Conservation (phyloP, 2,113 vertebrate genomes). For the Tapirus terrestris region DNA sequence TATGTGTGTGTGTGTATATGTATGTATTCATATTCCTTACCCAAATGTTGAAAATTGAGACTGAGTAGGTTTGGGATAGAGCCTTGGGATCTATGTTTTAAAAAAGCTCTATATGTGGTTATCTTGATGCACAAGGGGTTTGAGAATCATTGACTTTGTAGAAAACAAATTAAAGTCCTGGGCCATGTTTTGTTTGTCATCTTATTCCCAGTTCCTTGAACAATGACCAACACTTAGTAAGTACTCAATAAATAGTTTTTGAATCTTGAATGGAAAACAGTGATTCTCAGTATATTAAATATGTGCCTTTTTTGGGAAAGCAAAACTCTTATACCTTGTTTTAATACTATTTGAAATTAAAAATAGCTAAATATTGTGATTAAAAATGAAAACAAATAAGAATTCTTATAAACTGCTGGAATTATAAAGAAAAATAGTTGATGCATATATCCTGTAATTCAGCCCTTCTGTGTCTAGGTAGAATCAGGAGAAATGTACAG, state of each 20-base stretch:
- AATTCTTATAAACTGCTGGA: not conserved
- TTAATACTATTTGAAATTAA: not conserved
- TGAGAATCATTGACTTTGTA: not conserved
- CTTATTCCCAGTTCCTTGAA: constrained; percentile 8
- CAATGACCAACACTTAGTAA: not conserved
- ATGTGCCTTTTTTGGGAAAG: not conserved
- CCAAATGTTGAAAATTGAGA: not conserved
- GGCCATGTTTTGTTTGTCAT: not conserved
- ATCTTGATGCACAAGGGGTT: not conserved
- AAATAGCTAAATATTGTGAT: not conserved
- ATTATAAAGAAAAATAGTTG: not conserved
- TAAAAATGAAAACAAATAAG: constrained; percentile 1
- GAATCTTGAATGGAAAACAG: not conserved
- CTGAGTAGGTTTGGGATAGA: not conserved
- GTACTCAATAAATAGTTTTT: not conserved
- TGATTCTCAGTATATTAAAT: not conserved
- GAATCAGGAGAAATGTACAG: not conserved
- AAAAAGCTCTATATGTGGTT: constrained; percentile 9
- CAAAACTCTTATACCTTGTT: not conserved
- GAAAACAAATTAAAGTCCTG: not conserved
- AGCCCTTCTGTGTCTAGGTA: not conserved
- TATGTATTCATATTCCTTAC: not conserved
- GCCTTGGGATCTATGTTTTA: not conserved
- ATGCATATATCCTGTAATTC: not conserved
- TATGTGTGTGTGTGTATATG: not conserved